A percentile compares a stretch with the other conserved stretches of the same genome.
Conservation (phyloP, 2,113 vertebrate genomes). For the Perca fluviatilis region DNA sequence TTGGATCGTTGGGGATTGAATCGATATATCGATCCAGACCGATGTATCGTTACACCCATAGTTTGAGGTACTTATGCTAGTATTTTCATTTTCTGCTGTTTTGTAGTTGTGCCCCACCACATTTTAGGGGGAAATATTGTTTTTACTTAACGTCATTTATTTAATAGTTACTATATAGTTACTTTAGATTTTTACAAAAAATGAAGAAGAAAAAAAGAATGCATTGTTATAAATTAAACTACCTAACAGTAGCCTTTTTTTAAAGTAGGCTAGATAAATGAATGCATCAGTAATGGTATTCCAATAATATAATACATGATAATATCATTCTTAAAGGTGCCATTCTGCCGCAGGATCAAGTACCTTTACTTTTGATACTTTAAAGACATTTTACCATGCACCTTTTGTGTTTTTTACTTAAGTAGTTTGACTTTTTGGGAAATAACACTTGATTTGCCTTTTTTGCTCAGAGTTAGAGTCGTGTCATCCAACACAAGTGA, state of each 20-base stretch:
- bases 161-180: neutral
- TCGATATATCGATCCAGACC: too few relatives aligned
- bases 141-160: neutral
- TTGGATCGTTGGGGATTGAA: too few relatives aligned
- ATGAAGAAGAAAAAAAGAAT: too few relatives aligned
- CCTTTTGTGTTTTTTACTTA: neutral
- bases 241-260: neutral
- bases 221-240: neutral
- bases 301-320: neutral
- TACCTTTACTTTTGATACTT: neutral
- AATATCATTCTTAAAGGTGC: neutral
- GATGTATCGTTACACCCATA: too few relatives aligned
- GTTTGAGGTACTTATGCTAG: neutral
- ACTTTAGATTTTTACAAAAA: neutral
- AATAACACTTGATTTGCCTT: neutral
- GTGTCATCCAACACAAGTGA: too few relatives aligned
- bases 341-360: neutral
- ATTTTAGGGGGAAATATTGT: neutral
- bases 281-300: neutral
- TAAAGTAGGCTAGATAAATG: neutral
- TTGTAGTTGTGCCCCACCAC: too few relatives aligned
- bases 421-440: neutral
- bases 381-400: neutral
- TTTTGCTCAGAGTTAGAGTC: neutral
- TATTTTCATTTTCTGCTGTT: neutral